phyloP scores from a whole-genome alignment of 2,888 invertebrate genomes.

The Chymomyza procnemis region DNA sequence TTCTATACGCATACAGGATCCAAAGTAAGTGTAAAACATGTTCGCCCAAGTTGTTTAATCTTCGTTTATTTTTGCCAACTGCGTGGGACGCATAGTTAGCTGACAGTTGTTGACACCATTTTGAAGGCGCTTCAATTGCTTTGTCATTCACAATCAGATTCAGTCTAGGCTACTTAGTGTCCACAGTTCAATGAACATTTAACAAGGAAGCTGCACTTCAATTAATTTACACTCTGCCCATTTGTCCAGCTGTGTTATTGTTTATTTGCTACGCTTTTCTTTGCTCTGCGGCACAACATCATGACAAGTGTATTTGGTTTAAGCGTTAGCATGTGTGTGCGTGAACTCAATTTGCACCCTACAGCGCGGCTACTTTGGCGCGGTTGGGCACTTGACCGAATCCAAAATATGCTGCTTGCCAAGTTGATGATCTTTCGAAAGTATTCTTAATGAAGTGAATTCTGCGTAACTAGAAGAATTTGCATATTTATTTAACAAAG shows the following conservation, averaged over 20 bases:
- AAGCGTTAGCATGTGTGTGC: background rate
- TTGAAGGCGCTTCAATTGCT: slow-evolving; percentile 4
- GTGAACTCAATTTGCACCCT: background rate
- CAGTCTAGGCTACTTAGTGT: background rate
- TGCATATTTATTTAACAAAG: no score
- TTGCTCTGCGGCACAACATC: background rate
- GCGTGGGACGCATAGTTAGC: slow-evolving; percentile 19
- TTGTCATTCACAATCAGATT: slow-evolving; percentile 5
- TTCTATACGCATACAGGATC: slow-evolving; percentile 80
- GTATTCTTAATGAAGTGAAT: no score
- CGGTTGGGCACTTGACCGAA: background rate
- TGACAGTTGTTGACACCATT: slow-evolving; percentile 53
- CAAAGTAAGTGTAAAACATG: slow-evolving; percentile 74
- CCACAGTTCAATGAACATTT: slow-evolving; percentile 4
- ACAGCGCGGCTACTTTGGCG: background rate
- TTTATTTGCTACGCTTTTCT: background rate
- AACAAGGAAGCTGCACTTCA: slow-evolving; percentile 12
- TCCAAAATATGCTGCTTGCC: background rate
- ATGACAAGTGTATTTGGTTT: background rate
- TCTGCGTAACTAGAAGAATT: no score
- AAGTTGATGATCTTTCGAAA: background rate
- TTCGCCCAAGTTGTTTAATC: slow-evolving; percentile 16
- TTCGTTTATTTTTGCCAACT: background rate
- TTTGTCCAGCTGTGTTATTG: background rate
- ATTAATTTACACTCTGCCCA: background rate